Evolutionary conservation across 2,113 vertebrate species (phyloP).

Genomic region (Heterotilapia buettikoferi): DNA sequence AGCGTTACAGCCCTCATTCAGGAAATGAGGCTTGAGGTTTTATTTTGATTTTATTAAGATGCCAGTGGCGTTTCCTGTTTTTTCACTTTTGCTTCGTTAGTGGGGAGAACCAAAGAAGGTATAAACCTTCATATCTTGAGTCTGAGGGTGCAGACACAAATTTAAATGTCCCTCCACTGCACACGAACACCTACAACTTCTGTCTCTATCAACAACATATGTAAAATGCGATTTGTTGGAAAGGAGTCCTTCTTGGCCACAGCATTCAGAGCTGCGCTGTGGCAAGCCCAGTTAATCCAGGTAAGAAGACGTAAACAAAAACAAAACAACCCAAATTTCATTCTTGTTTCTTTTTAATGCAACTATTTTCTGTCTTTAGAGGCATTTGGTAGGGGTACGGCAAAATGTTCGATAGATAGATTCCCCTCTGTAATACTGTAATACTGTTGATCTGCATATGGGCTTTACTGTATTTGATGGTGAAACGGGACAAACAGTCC

Average conservation of each 20-base stretch:
- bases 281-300: background rate
- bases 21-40: background rate
- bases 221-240: background rate
- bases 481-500: constrained; percentile 36
- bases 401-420: background rate
- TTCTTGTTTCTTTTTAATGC: background rate
- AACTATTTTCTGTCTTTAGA: background rate
- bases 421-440: constrained; percentile 7
- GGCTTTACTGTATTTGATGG: constrained; percentile 29
- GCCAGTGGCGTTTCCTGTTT: background rate
- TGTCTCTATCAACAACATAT: background rate
- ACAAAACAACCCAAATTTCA: background rate
- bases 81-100: background rate
- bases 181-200: background rate
- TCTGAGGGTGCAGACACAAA: background rate
- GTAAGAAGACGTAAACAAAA: background rate
- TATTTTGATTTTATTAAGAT: background rate
- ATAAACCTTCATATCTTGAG: background rate
- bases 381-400: accelerated
- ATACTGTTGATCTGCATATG: constrained; percentile 50
- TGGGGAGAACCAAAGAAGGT: background rate
- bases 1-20: background rate
- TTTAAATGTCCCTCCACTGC: background rate
- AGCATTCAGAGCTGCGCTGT: background rate
- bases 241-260: background rate